Evolutionary conservation across 2,797 vertebrate genomes (phyloP).

Genomic region (Anniella stebbinsi): DNA sequence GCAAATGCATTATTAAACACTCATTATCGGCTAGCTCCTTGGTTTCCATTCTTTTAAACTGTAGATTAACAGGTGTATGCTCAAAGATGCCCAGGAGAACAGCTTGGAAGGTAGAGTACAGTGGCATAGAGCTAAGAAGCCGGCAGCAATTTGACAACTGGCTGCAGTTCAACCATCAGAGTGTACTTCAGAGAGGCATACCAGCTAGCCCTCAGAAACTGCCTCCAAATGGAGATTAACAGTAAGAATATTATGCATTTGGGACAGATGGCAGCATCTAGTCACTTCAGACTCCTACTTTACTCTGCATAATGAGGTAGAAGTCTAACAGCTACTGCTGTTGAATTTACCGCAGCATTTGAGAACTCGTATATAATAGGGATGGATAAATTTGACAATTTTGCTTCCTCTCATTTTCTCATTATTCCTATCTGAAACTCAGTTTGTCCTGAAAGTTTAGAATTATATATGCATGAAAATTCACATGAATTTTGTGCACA

Average conservation of each 20-base stretch:
- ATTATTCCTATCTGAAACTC: no score
- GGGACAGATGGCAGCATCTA: neutral
- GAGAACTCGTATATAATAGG: no score
- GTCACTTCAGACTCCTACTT: neutral
- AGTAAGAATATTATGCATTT: rapidly evolving
- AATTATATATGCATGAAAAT: no score
- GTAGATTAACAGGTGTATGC: neutral
- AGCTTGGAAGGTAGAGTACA: neutral
- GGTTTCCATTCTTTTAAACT: neutral
- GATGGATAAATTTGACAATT: no score
- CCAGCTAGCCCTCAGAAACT: neutral
- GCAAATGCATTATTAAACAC: neutral
- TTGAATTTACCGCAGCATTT: neutral
- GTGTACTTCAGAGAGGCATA: neutral
- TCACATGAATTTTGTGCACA: no score
- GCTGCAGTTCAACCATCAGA: neutral
- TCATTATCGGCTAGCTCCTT: neutral
- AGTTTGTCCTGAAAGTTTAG: no score
- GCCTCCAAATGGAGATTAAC: neutral
- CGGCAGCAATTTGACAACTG: neutral
- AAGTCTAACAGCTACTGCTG: no score
- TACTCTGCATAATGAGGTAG: neutral
- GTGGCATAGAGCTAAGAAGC: neutral
- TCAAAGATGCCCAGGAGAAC: neutral
- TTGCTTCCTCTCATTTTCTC: no score